Evolutionary conservation across 2,797 vertebrate species (phyloP).

Genomic region (Lacerta agilis): DNA sequence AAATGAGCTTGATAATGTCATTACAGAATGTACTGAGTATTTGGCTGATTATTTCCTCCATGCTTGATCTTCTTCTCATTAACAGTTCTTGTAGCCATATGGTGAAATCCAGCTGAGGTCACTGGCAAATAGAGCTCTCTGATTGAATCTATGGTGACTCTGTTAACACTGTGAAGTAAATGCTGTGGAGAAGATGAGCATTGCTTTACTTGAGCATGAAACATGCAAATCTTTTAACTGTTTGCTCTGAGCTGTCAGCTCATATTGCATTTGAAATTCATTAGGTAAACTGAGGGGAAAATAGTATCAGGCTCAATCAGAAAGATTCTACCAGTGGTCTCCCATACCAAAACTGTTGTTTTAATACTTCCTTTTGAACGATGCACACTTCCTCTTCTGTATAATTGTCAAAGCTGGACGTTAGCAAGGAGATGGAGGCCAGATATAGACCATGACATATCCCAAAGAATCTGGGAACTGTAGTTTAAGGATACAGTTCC

Average conservation of each 20-base stretch:
- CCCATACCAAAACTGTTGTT: conserved; percentile 31
- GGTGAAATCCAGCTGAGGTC: conserved; percentile 18
- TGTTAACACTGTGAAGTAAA: conserved; percentile 33
- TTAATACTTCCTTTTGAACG: background rate
- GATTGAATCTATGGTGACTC: conserved; percentile 5
- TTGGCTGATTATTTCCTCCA: conserved; percentile 23
- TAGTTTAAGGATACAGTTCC: no score
- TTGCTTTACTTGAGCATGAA: conserved; percentile 36
- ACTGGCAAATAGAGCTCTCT: conserved; percentile 3
- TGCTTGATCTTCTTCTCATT: conserved; percentile 53
- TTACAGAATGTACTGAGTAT: conserved; percentile 26
- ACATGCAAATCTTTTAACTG: conserved; percentile 51
- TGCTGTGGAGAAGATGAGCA: conserved; percentile 29
- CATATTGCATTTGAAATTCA: conserved; percentile 49
- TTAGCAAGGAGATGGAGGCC: background rate
- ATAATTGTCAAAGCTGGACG: background rate
- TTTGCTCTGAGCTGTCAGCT: conserved; percentile 55
- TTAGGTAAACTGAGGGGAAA: conserved; percentile 56
- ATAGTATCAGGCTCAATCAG: conserved; percentile 49
- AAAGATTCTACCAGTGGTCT: conserved; percentile 53
- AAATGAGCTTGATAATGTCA: conserved; percentile 51
- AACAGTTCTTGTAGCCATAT: conserved; percentile 29
- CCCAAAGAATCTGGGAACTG: no score
- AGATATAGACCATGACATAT: no score
- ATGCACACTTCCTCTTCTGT: background rate